A percentile compares a stretch with the other conserved stretches of the same genome.
phyloP scores from a whole-genome alignment of 2,113 vertebrate genomes.

The Pterophyllum scalare region DNA sequence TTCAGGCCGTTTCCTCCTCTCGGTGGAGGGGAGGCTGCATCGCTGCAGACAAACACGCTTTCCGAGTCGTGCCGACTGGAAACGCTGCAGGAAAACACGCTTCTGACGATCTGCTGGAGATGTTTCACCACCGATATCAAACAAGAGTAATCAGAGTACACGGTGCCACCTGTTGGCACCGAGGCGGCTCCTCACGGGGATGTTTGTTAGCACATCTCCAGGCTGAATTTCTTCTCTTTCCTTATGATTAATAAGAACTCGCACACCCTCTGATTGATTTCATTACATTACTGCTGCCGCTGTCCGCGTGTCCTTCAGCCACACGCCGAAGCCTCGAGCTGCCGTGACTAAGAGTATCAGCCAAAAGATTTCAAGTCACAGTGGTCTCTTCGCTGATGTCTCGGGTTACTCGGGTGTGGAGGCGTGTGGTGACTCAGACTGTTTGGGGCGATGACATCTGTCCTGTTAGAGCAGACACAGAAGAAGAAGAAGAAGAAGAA shows the following conservation, averaged over 20 bases:
- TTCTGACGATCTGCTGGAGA: not conserved
- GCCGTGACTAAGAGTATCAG: constrained; percentile 47
- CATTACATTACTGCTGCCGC: constrained; percentile 23
- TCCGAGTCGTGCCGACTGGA: constrained; percentile 29
- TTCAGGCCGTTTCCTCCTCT: constrained; percentile 42
- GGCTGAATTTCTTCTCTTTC: not conserved
- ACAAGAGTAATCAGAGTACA: not conserved
- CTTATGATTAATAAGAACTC: constrained; percentile 20
- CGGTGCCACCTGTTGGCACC: constrained; percentile 10
- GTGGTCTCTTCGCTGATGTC: constrained; percentile 47
- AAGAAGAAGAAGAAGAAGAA: not conserved
- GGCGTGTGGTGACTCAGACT: constrained; percentile 67
- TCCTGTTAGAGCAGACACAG: constrained; percentile 64
- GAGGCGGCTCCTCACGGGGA: not conserved
- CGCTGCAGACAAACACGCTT: constrained; percentile 44
- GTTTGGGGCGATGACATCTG: constrained; percentile 73
- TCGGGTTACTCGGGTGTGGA: constrained; percentile 66
- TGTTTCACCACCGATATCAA: not conserved
- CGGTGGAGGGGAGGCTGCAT: constrained; percentile 50
- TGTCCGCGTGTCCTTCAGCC: constrained; percentile 42
- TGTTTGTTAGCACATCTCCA: not conserved
- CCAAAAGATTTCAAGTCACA: constrained; percentile 60
- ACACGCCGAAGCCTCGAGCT: constrained; percentile 46
- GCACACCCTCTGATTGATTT: constrained; percentile 31
- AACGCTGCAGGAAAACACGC: not conserved